Evolutionary conservation across 2,113 vertebrate species (phyloP).

Genomic region (Cyprinodon variegatus): DNA sequence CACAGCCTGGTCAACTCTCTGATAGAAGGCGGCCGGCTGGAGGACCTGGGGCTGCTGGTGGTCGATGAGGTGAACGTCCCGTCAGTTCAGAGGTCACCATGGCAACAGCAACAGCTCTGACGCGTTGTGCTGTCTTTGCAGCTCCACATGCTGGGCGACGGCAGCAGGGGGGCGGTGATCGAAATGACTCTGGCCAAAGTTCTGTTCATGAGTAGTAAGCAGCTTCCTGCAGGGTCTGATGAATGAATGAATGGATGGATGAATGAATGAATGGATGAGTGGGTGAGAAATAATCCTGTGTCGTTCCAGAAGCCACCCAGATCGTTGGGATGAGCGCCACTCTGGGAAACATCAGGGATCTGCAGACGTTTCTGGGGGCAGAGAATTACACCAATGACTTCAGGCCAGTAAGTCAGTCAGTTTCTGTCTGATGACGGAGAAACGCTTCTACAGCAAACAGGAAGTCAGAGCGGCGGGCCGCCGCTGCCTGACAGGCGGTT

Average conservation of each 20-base stretch:
- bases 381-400: conserved; percentile 90
- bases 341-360: conserved; percentile 88
- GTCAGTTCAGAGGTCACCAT: background rate
- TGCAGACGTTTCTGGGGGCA: conserved; percentile 90
- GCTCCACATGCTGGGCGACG: conserved; percentile 96
- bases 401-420: conserved; percentile 91
- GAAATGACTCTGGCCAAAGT: conserved; percentile 94
- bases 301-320: conserved; percentile 84
- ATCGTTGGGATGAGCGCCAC: conserved; percentile 98
- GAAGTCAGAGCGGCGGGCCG: no score
- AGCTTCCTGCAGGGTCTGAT: background rate
- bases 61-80: conserved; percentile 89
- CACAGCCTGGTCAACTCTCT: conserved; percentile 93
- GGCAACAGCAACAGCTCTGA: no score
- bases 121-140: conserved; percentile 43
- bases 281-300: background rate
- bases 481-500: background rate
- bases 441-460: no score
- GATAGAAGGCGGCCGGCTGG: conserved; percentile 85
- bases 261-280: background rate
- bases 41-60: conserved; percentile 87
- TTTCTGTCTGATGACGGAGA: no score
- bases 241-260: no score
- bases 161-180: conserved; percentile 88
- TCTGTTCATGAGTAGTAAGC: conserved; percentile 88